Evolutionary conservation across 2,888 invertebrate species (phyloP), one percentile per base, ranked within the genome.

Genomic region (Limnephilus rhombicus): DNA sequence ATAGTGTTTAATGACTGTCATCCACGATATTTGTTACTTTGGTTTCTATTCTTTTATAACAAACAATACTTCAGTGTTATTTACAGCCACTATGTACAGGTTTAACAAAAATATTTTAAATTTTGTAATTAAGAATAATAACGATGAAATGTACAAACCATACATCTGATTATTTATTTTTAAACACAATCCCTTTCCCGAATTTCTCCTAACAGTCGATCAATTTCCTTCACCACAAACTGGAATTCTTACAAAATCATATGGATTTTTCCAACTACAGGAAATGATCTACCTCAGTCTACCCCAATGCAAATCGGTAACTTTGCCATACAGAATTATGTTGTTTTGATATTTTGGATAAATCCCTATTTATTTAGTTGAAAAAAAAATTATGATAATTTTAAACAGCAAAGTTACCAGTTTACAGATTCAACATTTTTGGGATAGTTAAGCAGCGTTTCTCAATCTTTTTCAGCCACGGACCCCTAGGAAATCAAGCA

Each of bases 21-120:
- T 89, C 45, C 83, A 91, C 29, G 13, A 93, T 90, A 34, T 34
- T 90, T 90, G 91, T 92, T 92, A 91, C 89, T 91, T 90, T 90
- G 86, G 85, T 91, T 80, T 80, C 34, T 85, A 92, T 92, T 91
- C 88, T 53, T 90, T 89, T 81, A 89, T 92, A 91, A 92, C 90
- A 80, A 86, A 92, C 90, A 80, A 82, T 91, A 90, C 88, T 87
- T 92, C 90, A 90, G 91, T 89, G 92, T 93, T 93, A 81, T 92
- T 92, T 91, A 93, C 93, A 92, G 92, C 93, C 93, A 93, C 93
- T 92, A 90, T 93, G 93, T 93, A 93, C 92, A 93, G 92, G 92
- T 92, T 93, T 92, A 88, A 89, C 83, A 91, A 90, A 91, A 89
- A 90, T 90, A 90, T 90, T 92, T 92, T 89, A 89, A 89, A 90